Percentiles rank a stretch among this genome's conserved stretches.
Evolutionary conservation across 2,797 vertebrate species (phyloP).

Genomic region (Malacoraja senta): DNA sequence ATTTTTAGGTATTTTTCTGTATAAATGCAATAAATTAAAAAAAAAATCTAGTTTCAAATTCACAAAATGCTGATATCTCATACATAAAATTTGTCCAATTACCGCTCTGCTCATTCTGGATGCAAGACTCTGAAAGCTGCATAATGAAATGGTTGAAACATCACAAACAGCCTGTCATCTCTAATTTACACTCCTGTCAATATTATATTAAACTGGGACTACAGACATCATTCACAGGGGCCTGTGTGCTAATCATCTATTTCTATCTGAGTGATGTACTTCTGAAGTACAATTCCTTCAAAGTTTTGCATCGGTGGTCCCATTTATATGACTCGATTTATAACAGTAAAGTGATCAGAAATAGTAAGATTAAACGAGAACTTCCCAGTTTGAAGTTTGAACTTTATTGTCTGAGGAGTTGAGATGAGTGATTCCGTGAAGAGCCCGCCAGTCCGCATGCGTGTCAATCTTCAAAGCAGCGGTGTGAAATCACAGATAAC

Average conservation of each 20-base stretch:
- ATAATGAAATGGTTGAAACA: slow-evolving; percentile 22
- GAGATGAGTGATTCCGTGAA: too few relatives aligned
- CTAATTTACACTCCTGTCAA: slow-evolving; percentile 27
- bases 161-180: slow-evolving; percentile 8
- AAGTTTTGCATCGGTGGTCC: not conserved
- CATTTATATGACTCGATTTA: not conserved
- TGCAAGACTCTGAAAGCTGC: not conserved
- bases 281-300: not conserved
- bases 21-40: not conserved
- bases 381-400: too few relatives aligned
- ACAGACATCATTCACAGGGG: not conserved
- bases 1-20: not conserved
- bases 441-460: too few relatives aligned
- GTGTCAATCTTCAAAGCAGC: too few relatives aligned
- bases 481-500: too few relatives aligned
- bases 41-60: not conserved
- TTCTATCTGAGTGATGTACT: not conserved
- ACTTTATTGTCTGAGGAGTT: too few relatives aligned
- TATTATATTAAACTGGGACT: not conserved
- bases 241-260: not conserved
- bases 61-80: not conserved
- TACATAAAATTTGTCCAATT: slow-evolving; percentile 25
- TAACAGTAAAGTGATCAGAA: not conserved
- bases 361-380: too few relatives aligned
- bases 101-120: too few relatives aligned